Conservation (phyloP, 2,797 vertebrate species). For the Limosa lapponica region DNA sequence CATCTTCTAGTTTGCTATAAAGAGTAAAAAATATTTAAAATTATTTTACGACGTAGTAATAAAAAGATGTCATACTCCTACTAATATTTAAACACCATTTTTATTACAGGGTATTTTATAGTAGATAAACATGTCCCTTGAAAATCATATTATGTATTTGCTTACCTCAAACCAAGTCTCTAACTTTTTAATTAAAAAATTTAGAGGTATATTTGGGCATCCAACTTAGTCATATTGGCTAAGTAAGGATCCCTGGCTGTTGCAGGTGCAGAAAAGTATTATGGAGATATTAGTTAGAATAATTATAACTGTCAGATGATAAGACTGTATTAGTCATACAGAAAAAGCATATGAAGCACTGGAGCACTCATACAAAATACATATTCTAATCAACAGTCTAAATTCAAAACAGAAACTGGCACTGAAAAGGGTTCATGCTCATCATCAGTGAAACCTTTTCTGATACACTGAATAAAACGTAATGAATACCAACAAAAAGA, state of each 20-base stretch:
- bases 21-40: not conserved
- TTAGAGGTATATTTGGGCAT: not conserved
- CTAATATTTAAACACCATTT: not conserved
- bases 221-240: not conserved
- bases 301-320: not conserved
- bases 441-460: not conserved
- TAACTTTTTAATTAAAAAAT: not conserved
- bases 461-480: not conserved
- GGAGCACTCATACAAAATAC: not conserved
- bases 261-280: not conserved
- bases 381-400: not conserved
- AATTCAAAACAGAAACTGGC: not conserved
- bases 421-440: not conserved
- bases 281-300: not conserved
- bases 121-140: not conserved
- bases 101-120: not conserved
- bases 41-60: not conserved
- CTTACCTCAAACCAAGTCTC: not conserved
- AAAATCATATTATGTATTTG: not conserved
- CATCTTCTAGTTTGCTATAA: slow-evolving; percentile 90
- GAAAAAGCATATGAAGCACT: not conserved
- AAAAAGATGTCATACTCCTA: not conserved
- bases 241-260: not conserved
- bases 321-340: not conserved
- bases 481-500: not conserved